phyloP scores from a whole-genome alignment of 1,140 invertebrate species.

The Saccostrea cuccullata region DNA sequence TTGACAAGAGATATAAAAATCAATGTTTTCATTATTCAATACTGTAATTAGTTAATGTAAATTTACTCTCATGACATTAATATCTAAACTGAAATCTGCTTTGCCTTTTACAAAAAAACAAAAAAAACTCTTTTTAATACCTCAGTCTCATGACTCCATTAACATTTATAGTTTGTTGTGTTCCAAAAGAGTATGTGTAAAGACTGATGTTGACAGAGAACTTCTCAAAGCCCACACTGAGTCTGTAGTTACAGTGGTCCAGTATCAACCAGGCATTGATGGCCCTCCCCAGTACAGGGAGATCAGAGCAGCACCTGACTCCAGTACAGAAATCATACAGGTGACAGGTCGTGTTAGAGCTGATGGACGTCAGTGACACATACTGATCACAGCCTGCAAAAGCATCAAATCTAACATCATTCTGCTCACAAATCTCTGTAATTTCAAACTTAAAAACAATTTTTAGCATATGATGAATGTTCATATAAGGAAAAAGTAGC shows the following conservation, averaged over 20 bases:
- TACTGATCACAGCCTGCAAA: constrained; percentile 46
- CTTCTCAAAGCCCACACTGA: constrained; percentile 53
- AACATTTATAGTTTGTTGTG: constrained; percentile 28
- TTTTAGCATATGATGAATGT: no score
- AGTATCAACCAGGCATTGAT: constrained; percentile 46
- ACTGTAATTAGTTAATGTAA: no score
- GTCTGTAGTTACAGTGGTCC: constrained; percentile 51
- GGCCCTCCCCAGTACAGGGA: constrained; percentile 32
- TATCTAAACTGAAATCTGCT: no score
- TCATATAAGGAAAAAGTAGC: no score
- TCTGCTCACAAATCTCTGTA: not conserved
- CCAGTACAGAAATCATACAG: constrained; percentile 47
- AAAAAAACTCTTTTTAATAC: not conserved
- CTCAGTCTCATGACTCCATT: constrained; percentile 35
- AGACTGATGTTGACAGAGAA: constrained; percentile 43
- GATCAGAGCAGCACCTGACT: constrained; percentile 48
- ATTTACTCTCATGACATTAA: no score
- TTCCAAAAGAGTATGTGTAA: constrained; percentile 46
- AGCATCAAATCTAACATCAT: not conserved
- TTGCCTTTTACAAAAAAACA: no score
- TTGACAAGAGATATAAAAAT: no score
- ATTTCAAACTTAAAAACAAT: not conserved
- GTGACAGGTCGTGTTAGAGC: constrained; percentile 44
- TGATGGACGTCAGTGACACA: constrained; percentile 41
- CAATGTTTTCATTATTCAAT: no score